Evolutionary conservation across 2,113 vertebrate species (phyloP).

Genomic region (Rhizomys pruinosus): DNA sequence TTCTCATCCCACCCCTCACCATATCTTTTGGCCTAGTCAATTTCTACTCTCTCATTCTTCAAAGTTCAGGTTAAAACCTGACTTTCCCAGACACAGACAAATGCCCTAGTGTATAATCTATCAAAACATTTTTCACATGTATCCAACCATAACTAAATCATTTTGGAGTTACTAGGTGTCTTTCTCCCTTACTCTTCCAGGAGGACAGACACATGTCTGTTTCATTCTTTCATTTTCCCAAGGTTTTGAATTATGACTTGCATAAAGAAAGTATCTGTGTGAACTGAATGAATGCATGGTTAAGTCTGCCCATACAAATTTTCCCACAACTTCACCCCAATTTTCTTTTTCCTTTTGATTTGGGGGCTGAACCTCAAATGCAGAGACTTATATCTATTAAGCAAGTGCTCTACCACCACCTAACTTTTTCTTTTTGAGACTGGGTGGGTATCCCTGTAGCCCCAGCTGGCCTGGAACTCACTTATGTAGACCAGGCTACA

Average conservation of each 20-base stretch:
- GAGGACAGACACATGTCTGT: not conserved
- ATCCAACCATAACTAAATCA: conserved; percentile 22
- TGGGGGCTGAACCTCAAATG: not conserved
- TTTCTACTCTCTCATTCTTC: not conserved
- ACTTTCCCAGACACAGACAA: not conserved
- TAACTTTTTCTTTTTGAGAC: not conserved
- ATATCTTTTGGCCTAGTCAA: not conserved
- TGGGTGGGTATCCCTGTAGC: not conserved
- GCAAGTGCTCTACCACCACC: not conserved
- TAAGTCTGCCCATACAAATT: not conserved
- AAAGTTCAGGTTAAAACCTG: conserved; percentile 13
- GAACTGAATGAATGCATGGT: conserved; percentile 7
- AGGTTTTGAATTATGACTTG: conserved; percentile 28
- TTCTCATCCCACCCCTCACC: not conserved
- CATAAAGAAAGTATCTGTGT: not conserved
- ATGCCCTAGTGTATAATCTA: not conserved
- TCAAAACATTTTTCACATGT: not conserved
- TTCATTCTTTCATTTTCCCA: not conserved
- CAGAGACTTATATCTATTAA: not conserved
- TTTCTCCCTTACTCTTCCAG: conserved; percentile 4
- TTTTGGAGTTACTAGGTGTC: not conserved
- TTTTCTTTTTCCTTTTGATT: not conserved
- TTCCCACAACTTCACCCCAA: not conserved
- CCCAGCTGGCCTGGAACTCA: not conserved
- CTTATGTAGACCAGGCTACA: not conserved